phyloP scores from a whole-genome alignment of 2,888 invertebrate genomes.

The Luperina nickerlii region DNA sequence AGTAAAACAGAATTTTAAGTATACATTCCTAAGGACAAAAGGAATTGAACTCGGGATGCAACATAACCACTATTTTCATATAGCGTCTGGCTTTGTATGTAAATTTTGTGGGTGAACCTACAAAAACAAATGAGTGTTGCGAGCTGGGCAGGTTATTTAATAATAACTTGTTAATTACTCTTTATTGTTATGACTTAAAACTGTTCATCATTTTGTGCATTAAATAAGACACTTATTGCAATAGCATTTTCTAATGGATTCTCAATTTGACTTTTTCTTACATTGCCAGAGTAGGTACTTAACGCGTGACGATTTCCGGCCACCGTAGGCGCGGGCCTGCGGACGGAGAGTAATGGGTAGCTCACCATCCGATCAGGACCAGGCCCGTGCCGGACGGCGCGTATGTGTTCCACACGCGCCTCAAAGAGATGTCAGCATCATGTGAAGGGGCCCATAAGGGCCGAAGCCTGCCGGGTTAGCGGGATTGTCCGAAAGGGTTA shows the following conservation, averaged over 20 bases:
- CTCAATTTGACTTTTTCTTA: neutral
- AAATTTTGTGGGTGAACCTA: conserved; percentile 33
- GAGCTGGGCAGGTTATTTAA: conserved; percentile 8
- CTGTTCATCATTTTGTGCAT: neutral
- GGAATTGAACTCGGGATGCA: conserved; percentile 19
- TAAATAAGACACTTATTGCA: neutral
- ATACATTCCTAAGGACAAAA: conserved; percentile 37
- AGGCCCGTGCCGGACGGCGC: no score
- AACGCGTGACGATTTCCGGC: no score
- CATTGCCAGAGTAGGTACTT: neutral
- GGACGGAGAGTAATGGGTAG: no score
- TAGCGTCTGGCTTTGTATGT: conserved; percentile 54
- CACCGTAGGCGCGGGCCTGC: no score
- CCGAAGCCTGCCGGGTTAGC: no score
- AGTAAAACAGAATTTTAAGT: conserved; percentile 39
- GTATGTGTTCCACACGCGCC: no score
- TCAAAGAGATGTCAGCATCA: no score
- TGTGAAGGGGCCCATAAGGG: no score
- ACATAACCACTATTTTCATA: conserved; percentile 19
- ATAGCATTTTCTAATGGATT: neutral
- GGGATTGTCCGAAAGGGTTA: no score
- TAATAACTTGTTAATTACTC: conserved; percentile 4
- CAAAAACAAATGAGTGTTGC: conserved; percentile 54
- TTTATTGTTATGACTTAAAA: conserved; percentile 21
- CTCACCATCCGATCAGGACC: no score